Conservation (phyloP, 2,797 vertebrate species). For the Enoplosus armatus region DNA sequence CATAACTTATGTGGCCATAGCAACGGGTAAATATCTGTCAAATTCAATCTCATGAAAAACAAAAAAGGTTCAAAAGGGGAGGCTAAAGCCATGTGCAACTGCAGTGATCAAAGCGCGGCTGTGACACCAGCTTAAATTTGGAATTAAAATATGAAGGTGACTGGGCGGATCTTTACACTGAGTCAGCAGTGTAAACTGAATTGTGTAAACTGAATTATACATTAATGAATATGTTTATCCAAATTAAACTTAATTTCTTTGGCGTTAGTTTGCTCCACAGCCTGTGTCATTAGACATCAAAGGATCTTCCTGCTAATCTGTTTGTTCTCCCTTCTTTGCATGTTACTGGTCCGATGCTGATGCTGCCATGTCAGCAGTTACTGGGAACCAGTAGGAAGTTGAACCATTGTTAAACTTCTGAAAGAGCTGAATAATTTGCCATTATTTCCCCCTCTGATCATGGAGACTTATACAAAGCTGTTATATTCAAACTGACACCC, state of each 20-base stretch:
- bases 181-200: background rate
- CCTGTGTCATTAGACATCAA: background rate
- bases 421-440: constrained; percentile 35
- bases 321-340: constrained; percentile 53
- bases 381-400: constrained; percentile 14
- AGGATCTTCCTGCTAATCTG: constrained; percentile 38
- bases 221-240: constrained; percentile 21
- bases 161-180: background rate
- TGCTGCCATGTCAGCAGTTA: constrained; percentile 40
- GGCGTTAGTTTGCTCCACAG: constrained; percentile 2
- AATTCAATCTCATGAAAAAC: constrained; percentile 29
- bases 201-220: constrained; percentile 40
- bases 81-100: constrained; percentile 30
- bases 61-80: constrained; percentile 36
- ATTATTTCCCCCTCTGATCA: constrained; percentile 33
- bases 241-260: constrained; percentile 14
- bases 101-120: constrained; percentile 22
- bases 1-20: constrained; percentile 46
- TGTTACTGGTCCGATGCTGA: constrained; percentile 56
- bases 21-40: constrained; percentile 40
- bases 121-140: constrained; percentile 1
- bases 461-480: constrained; percentile 36
- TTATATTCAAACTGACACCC: constrained; percentile 61
- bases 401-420: constrained; percentile 30
- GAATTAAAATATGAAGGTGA: constrained; percentile 23